Evolutionary conservation across 2,797 vertebrate species (phyloP), one percentile per base, ranked within the genome.

Genomic region (Sarcophilus harrisii): DNA sequence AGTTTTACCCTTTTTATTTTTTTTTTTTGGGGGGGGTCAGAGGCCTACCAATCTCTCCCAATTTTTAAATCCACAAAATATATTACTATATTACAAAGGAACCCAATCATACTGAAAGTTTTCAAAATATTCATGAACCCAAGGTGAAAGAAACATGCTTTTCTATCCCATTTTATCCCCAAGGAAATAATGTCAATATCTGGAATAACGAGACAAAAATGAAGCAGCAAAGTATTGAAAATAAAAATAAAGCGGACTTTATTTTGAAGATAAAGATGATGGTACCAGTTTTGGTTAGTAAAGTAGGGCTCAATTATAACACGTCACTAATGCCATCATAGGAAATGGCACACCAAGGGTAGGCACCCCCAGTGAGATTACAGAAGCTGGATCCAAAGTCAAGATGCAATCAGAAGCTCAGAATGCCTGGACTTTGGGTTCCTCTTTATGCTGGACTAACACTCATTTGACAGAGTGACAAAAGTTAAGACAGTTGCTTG

Each of bases 161-260:
- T 45, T 38, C 38, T 81, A 81, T 2, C 5, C n/a, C 97, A 92
- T 59, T 95, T 96, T 92, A 97, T 95, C 94, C 96, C 95, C 66
- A 73, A 45, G 49, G 95, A 96, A 95, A 87, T 49, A 95, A 87
- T 49, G 90, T 95, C 96, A 96, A 91, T 92, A 96, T 96, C 90
- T 97, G 59, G 62, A 97, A 97, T 94, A 87, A 87, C 24, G 73
- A 87, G 73, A 49, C 93, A 97, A 96, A 96, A 94, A 96, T 1
- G 96, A 96, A 96, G 97, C 96, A 8, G 96, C 91, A 95, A 96
- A 95, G 96, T 62, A 93, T 97, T 96, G 95, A 90, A 98, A 98
- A 98, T 96, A 96, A 98, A 98, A 98, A 98, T 97, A 97, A 98
- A 98, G 96, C 58, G 90, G 97, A 97, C 95, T 97, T 98, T 97